A percentile compares a stretch with the other conserved stretches of the same genome.
These are phyloP conservation scores for Scleropages formosus DNA, from an alignment of 2,797 vertebrate genomes.

Conservation along the genomic window DNA sequence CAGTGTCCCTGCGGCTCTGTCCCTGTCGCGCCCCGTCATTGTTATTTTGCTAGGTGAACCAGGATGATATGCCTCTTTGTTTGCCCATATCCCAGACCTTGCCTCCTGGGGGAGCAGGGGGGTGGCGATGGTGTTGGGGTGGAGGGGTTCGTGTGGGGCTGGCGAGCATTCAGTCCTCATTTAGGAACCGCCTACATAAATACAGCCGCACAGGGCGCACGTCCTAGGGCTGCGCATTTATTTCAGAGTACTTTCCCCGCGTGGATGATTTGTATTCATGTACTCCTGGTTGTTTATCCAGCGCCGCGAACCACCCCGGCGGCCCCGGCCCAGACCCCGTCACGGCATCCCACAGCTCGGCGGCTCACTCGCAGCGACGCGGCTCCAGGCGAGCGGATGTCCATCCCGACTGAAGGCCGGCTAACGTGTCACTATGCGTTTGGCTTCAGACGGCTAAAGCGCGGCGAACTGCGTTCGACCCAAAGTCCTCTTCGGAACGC, in stretches of 20 bases:
- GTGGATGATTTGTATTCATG: slow-evolving; percentile 47
- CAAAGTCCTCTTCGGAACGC: slow-evolving; percentile 13
- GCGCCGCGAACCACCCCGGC: not conserved
- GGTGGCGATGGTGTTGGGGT: not conserved
- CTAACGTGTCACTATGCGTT: slow-evolving; percentile 29
- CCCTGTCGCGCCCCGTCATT: slow-evolving; percentile 33
- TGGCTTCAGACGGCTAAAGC: slow-evolving; percentile 20
- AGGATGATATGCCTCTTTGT: slow-evolving; percentile 18
- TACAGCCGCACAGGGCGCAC: slow-evolving; percentile 37
- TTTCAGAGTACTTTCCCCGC: slow-evolving; percentile 25
- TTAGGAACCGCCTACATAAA: slow-evolving; percentile 39
- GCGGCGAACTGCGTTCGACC: slow-evolving; percentile 25
- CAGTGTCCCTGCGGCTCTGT: slow-evolving; percentile 28
- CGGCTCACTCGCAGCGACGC: not conserved
- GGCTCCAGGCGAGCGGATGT: not conserved
- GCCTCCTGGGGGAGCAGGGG: slow-evolving; percentile 26
- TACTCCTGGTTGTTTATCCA: slow-evolving; percentile 35
- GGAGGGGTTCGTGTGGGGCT: not conserved
- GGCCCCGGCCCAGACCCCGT: not conserved
- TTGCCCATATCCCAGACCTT: slow-evolving; percentile 26
- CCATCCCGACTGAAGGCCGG: slow-evolving; percentile 28
- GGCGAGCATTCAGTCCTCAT: slow-evolving; percentile 36
- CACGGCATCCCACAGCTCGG: not conserved
- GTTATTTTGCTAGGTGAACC: slow-evolving; percentile 40
- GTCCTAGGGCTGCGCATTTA: slow-evolving; percentile 28